A percentile compares a stretch with the other conserved stretches of the same genome.
Evolutionary conservation across 1,140 invertebrate species (phyloP).

Genomic region (Calephelis virginiensis): DNA sequence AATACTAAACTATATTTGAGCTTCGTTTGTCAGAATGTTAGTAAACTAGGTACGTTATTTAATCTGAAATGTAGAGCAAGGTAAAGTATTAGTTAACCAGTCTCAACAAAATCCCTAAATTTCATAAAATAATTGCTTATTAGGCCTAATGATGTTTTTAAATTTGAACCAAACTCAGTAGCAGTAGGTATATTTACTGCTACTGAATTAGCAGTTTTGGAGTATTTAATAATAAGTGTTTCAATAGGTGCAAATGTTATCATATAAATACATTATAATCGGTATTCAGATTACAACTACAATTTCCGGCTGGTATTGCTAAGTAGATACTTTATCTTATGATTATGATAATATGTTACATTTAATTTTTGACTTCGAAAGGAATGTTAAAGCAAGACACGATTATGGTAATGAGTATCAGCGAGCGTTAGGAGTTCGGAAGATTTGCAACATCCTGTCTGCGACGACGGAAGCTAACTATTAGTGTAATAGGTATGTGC

Average conservation of each 20-base stretch:
- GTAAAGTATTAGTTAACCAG: too few species aligned
- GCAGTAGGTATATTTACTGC: too few species aligned
- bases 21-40: too few species aligned
- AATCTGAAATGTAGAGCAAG: too few species aligned
- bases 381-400: constrained; percentile 23
- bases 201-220: too few species aligned
- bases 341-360: constrained; percentile 1
- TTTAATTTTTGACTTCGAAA: neutral
- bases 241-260: neutral
- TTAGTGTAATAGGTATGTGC: constrained; percentile 31
- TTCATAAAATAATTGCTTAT: too few species aligned
- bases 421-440: constrained; percentile 21
- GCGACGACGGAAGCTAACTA: constrained; percentile 34
- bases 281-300: constrained; percentile 21
- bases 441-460: constrained; percentile 36
- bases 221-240: neutral
- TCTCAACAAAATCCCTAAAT: too few species aligned
- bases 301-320: neutral
- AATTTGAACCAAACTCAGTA: too few species aligned
- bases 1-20: too few species aligned
- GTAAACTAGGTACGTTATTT: too few species aligned
- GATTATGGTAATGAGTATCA: constrained; percentile 24
- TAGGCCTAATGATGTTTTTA: too few species aligned
- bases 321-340: constrained; percentile 5
- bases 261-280: neutral